Percentiles rank a stretch among this genome's conserved stretches.
phyloP scores from a whole-genome alignment of 2,797 vertebrate genomes.

The Tenualosa ilisha region DNA sequence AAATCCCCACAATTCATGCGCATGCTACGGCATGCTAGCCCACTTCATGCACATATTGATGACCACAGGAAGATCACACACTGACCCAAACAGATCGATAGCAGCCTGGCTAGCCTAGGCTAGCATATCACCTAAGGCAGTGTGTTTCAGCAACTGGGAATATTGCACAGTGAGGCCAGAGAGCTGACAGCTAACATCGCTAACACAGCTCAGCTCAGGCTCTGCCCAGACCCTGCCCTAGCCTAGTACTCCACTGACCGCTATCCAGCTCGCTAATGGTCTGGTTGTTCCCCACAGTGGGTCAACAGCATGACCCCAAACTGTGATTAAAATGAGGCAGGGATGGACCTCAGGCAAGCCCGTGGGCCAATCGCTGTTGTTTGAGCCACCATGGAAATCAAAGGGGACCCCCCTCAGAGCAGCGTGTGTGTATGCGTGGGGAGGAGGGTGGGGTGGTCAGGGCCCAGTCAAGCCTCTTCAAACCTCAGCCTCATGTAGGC shows the following conservation, averaged over 20 bases:
- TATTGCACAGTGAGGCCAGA: not conserved
- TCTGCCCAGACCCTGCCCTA: constrained; percentile 14
- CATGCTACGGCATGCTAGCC: not conserved
- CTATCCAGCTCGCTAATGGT: constrained; percentile 57
- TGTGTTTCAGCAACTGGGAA: not conserved
- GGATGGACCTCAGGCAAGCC: constrained; percentile 34
- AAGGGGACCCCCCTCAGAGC: not conserved
- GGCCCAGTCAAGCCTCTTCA: not conserved
- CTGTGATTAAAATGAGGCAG: constrained; percentile 54
- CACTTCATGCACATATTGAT: not conserved
- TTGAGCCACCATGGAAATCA: constrained; percentile 16
- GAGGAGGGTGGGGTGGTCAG: not conserved
- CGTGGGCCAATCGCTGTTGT: not conserved
- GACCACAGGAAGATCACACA: not conserved
- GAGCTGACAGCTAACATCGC: not conserved
- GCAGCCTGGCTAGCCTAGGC: not conserved
- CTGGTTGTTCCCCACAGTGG: constrained; percentile 42
- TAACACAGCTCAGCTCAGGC: not conserved
- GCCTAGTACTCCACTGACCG: constrained; percentile 42
- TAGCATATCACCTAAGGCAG: not conserved
- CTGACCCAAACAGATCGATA: not conserved
- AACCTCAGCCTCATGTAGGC: not conserved
- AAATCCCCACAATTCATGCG: no score
- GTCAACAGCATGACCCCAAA: constrained; percentile 53
- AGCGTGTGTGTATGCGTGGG: not conserved